Evolutionary conservation across 1,140 invertebrate species (phyloP).

Genomic region (Drosophila tani): DNA sequence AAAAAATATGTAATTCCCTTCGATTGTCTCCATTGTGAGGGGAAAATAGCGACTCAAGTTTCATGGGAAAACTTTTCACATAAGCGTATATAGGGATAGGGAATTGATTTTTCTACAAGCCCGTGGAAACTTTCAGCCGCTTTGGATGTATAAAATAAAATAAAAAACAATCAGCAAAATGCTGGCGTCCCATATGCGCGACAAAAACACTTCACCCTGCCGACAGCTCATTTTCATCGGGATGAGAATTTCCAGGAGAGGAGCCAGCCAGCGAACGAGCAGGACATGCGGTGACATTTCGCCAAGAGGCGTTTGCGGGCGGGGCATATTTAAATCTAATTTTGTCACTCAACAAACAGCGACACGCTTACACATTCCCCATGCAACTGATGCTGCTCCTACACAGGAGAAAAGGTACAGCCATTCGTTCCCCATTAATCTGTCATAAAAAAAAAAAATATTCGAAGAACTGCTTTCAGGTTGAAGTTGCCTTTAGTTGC

Average conservation of each 20-base stretch:
- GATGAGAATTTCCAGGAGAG: slow-evolving; percentile 16
- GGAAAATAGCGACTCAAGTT: slow-evolving; percentile 41
- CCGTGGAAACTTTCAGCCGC: slow-evolving; percentile 20
- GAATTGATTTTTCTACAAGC: slow-evolving; percentile 67
- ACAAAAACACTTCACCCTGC: slow-evolving; percentile 34
- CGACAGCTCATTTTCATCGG: slow-evolving; percentile 70
- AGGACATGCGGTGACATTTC: slow-evolving; percentile 78
- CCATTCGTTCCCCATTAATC: too few relatives aligned
- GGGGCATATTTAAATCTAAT: slow-evolving; percentile 81
- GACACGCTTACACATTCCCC: slow-evolving; percentile 49
- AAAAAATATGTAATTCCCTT: slow-evolving; percentile 15
- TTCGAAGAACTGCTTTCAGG: too few relatives aligned
- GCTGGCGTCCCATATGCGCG: slow-evolving; percentile 41
- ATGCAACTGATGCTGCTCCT: slow-evolving; percentile 30
- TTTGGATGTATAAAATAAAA: slow-evolving; percentile 37
- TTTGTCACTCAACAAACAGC: slow-evolving; percentile 76
- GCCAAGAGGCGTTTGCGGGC: slow-evolving; percentile 54
- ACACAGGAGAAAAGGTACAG: background rate
- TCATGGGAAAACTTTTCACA: slow-evolving; percentile 74
- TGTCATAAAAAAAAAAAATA: background rate
- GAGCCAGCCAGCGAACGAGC: slow-evolving; percentile 15
- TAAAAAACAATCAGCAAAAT: slow-evolving; percentile 46
- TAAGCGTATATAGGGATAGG: slow-evolving; percentile 63
- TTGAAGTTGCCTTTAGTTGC: background rate
- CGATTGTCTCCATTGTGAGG: slow-evolving; percentile 10